A percentile compares a stretch with the other conserved stretches of the same genome.
These are phyloP conservation scores for Tauraco hartlaubi DNA, from an alignment of 2,797 vertebrate species.

Conservation along the genomic window DNA sequence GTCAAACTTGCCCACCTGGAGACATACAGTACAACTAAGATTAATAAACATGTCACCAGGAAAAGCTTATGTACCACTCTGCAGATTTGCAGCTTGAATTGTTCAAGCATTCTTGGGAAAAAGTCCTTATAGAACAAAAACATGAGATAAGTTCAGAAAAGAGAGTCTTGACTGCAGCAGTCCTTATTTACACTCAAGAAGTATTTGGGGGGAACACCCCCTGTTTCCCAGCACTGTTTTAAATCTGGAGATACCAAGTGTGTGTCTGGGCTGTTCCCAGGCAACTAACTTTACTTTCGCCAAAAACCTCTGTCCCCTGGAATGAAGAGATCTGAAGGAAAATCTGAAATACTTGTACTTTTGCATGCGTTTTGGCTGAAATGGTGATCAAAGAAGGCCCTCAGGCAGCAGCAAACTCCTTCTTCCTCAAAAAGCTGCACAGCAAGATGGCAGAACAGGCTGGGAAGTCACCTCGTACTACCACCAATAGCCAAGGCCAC, in stretches of 20 bases:
- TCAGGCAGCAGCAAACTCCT: background rate
- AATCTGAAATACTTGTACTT: background rate
- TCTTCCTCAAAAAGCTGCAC: background rate
- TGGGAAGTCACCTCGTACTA: background rate
- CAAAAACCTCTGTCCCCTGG: background rate
- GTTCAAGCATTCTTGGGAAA: background rate
- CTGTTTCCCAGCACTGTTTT: background rate
- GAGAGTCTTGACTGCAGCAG: background rate
- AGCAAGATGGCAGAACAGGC: background rate
- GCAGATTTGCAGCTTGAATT: slow-evolving; percentile 24
- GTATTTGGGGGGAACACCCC: background rate
- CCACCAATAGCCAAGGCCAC: background rate
- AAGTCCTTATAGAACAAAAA: slow-evolving; percentile 13
- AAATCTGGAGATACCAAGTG: background rate
- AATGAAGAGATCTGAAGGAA: background rate
- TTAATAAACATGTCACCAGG: slow-evolving; percentile 66
- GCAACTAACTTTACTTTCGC: background rate
- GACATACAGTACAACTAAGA: slow-evolving; percentile 59
- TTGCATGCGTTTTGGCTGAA: background rate
- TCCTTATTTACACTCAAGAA: background rate
- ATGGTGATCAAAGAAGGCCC: background rate
- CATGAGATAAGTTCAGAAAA: background rate
- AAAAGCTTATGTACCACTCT: slow-evolving; percentile 69
- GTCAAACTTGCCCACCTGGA: slow-evolving; percentile 41
- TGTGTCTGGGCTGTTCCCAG: background rate